Base-by-base conservation (phyloP, 2,888 invertebrate genomes). In the Pycnomerus fuliginosus region DNA sequence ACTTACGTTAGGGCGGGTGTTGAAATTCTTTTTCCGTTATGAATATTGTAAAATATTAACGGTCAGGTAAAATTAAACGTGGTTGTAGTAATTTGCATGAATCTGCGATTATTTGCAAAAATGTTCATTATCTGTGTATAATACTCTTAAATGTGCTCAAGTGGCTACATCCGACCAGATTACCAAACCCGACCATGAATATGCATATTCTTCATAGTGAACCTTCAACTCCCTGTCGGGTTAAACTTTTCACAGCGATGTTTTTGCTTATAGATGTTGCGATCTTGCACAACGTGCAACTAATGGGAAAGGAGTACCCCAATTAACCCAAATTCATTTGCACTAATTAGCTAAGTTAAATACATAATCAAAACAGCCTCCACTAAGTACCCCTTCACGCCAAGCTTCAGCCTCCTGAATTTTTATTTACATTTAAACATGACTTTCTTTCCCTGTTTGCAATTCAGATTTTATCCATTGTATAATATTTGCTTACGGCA, bases 121-220 rank as follows among this genome's bases (percentile, higher is more conserved):
- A 53, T 53, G 52, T 52, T 55, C 52, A 53, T 53, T 56, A 52
- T 53, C 53, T 51, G 33, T 48, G 41, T 53, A 7, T 20, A 53
- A 53, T 50, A 53, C 48, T 37, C 52, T 52, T 53, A 48, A 50
- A 53, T 49, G 49, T 47, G 48, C 52, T 53, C 50, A 56, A 55
- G 55, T 54, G 55, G 52, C 53, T 51, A 50, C 52, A 49, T 50
- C 50, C 44, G 50, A 54, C 51, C 44, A 48, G 55, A 56, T 58
- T 56, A 53, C 48, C 49, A 44, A 30, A 39, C 38, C 44, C 37
- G 45, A 45, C 47, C 51, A 53, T 56, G 53, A 58, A 58, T 58
- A 58, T 58, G 55, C 51, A 56, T 51, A 53, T 58, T 53, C 48
- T 53, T 53, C 37, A 36, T 41, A 37, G 20, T 36, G 28, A 30